Percentiles rank a stretch among this genome's conserved stretches.
Conservation (phyloP, 2,888 invertebrate species). For the Dorcus parallelipipedus region DNA sequence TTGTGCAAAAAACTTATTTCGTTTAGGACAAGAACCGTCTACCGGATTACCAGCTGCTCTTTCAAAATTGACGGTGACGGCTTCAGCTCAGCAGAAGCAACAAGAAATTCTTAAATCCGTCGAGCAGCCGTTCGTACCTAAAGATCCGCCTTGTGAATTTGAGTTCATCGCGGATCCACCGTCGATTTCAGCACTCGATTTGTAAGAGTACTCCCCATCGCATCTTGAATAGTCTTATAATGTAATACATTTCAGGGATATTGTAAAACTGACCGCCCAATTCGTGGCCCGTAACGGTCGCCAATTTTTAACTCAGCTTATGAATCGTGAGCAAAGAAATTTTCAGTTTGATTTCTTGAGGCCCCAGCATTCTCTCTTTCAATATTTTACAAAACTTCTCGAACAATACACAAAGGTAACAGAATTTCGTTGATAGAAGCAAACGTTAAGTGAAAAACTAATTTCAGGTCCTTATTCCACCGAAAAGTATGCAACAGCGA, state of each 20-base stretch:
- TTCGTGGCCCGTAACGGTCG: conserved; percentile 98
- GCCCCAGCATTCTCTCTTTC: conserved; percentile 97
- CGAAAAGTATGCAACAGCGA: conserved; percentile 81
- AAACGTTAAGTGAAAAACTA: neutral
- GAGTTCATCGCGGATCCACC: conserved; percentile 97
- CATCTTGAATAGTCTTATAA: neutral
- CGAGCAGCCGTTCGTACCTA: conserved; percentile 82
- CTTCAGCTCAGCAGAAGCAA: conserved; percentile 79
- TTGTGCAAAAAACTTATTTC: neutral
- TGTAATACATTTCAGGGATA: conserved; percentile 63
- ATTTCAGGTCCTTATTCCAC: conserved; percentile 77
- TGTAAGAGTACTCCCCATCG: conserved; percentile 55
- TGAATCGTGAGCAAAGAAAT: conserved; percentile 97
- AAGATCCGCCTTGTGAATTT: conserved; percentile 87
- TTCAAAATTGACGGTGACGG: conserved; percentile 62
- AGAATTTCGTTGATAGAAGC: too few relatives aligned
- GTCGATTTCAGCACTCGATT: conserved; percentile 94
- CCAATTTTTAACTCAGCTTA: conserved; percentile 94
- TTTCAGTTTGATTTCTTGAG: conserved; percentile 98
- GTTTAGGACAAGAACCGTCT: conserved; percentile 47
- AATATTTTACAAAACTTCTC: conserved; percentile 95
- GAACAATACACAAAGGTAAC: conserved; percentile 95
- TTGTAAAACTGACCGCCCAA: conserved; percentile 96
- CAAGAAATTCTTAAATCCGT: conserved; percentile 85
- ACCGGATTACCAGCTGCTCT: conserved; percentile 50